Conservation (phyloP, 2,797 vertebrate species). For the Xiphophorus birchmanni region DNA sequence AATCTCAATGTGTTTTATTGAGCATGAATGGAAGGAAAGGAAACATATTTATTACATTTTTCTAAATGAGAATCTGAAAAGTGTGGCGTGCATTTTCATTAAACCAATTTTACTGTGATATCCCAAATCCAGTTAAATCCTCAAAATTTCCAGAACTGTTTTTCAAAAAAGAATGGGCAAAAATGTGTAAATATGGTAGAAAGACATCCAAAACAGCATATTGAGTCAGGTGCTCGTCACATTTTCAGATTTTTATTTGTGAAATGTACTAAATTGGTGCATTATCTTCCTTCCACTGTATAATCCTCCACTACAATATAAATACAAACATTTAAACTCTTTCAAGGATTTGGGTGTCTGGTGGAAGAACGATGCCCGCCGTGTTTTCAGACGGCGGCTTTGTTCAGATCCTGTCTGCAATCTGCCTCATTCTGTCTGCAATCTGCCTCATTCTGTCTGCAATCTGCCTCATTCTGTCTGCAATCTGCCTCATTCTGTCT, state of each 20-base stretch:
- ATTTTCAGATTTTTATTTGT: neutral
- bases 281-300: neutral
- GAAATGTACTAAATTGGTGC: neutral
- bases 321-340: neutral
- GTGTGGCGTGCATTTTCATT: neutral
- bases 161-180: neutral
- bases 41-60: neutral
- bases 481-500: no score
- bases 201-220: neutral
- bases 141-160: neutral
- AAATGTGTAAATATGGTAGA: neutral
- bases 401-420: neutral
- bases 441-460: no score
- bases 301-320: neutral
- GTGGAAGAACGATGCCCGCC: no score
- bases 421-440: no score
- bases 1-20: neutral
- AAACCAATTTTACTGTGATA: neutral
- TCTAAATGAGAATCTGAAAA: neutral
- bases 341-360: neutral
- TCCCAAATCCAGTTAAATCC: neutral
- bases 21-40: neutral
- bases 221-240: neutral
- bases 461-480: no score
- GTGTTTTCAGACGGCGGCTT: neutral